Evolutionary conservation across 2,797 vertebrate genomes (phyloP).

Genomic region (Zalophus californianus): DNA sequence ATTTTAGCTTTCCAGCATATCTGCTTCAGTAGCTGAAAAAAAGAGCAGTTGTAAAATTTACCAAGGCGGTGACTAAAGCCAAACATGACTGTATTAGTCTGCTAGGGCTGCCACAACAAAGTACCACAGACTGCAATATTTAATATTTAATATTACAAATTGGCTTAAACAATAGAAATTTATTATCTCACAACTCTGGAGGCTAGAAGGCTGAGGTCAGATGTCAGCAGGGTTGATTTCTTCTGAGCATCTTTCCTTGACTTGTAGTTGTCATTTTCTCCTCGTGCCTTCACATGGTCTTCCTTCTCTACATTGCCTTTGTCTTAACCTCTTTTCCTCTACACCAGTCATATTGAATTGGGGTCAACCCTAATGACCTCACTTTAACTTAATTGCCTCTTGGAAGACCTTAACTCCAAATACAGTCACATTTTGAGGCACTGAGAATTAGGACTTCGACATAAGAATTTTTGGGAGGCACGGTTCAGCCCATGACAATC

Average conservation of each 20-base stretch:
- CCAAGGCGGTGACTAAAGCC: background rate
- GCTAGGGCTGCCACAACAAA: background rate
- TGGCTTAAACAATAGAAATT: background rate
- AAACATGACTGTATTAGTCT: background rate
- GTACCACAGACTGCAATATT: background rate
- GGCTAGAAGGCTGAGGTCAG: background rate
- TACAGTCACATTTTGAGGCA: background rate
- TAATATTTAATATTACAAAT: too few species aligned
- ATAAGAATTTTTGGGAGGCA: background rate
- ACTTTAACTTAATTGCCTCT: slow-evolving; percentile 2
- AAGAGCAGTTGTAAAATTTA: background rate
- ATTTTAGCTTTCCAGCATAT: background rate
- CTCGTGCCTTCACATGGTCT: background rate
- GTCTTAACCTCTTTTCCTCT: background rate
- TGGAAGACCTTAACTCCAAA: background rate
- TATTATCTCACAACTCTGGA: background rate
- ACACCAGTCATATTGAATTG: background rate
- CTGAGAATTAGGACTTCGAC: background rate
- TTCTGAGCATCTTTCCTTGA: background rate
- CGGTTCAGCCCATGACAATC: background rate
- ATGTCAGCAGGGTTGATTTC: background rate
- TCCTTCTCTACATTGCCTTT: background rate
- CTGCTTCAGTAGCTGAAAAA: background rate
- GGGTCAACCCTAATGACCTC: background rate
- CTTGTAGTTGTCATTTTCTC: background rate